Evolutionary conservation across 2,113 vertebrate species (phyloP).

Genomic region (Hippolais icterina): DNA sequence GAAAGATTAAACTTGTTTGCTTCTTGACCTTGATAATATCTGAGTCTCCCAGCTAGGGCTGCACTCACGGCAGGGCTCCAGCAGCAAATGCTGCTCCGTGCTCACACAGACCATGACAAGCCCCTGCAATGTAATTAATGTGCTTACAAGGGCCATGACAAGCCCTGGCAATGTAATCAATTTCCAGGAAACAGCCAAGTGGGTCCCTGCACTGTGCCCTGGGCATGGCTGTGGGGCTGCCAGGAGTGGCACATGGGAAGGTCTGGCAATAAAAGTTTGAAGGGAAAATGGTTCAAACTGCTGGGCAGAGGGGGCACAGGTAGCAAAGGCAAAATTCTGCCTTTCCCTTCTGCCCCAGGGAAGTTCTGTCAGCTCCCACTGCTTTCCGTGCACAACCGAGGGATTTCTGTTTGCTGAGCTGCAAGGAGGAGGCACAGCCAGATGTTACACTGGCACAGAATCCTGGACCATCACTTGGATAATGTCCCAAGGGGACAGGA

Average conservation of each 20-base stretch:
- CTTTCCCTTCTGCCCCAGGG: background rate
- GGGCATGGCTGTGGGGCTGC: background rate
- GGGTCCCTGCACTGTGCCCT: background rate
- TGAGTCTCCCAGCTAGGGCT: background rate
- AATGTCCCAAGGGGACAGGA: background rate
- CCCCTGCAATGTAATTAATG: background rate
- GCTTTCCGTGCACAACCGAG: background rate
- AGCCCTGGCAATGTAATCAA: background rate
- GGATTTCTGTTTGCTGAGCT: background rate
- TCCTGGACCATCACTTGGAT: background rate
- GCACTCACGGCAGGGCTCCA: background rate
- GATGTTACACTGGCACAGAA: background rate
- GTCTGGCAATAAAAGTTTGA: background rate
- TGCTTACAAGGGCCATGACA: rapidly evolving
- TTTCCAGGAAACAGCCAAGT: background rate
- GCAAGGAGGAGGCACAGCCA: background rate
- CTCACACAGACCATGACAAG: rapidly evolving
- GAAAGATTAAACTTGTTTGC: background rate
- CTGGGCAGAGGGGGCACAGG: background rate
- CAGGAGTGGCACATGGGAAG: background rate
- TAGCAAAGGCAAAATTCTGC: background rate
- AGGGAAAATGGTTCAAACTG: background rate
- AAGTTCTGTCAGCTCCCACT: background rate
- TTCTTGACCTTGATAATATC: background rate
- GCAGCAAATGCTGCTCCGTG: background rate